These are phyloP conservation scores for Ametastegia equiseti DNA, from an alignment of 2,888 invertebrate species.

Conservation along the genomic window DNA sequence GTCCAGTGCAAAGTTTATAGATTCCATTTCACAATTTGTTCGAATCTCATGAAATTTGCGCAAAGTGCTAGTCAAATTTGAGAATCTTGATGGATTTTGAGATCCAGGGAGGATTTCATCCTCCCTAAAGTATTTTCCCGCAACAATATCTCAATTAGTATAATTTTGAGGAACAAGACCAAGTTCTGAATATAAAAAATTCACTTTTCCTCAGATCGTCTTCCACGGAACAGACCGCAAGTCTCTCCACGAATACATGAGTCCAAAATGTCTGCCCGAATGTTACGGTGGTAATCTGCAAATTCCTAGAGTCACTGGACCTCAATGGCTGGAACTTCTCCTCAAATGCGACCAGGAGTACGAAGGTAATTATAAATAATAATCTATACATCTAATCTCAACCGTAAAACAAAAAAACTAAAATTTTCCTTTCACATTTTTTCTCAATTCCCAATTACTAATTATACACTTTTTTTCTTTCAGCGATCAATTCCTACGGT, in stretches of 20 bases:
- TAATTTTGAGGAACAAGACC: neutral
- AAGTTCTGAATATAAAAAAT: no score
- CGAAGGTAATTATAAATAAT: constrained; percentile 78
- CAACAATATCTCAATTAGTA: neutral
- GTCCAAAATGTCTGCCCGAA: constrained; percentile 84
- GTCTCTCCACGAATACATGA: constrained; percentile 84
- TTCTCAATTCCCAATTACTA: constrained; percentile 64
- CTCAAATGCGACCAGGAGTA: constrained; percentile 86
- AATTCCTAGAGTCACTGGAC: constrained; percentile 83
- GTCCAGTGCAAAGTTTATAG: no score
- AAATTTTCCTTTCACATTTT: constrained; percentile 58
- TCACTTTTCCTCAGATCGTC: constrained; percentile 78
- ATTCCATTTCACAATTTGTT: no score
- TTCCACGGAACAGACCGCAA: constrained; percentile 89
- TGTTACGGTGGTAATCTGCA: constrained; percentile 86
- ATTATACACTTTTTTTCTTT: constrained; percentile 63
- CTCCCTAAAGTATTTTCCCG: no score
- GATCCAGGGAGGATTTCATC: no score
- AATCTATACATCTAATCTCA: neutral
- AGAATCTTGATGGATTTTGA: no score
- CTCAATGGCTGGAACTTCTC: constrained; percentile 86
- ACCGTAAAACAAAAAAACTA: neutral
- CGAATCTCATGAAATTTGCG: no score
- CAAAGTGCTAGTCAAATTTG: no score
- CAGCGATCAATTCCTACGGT: constrained; percentile 86